phyloP scores from a whole-genome alignment of 2,113 vertebrate genomes.

The Tetrax tetrax region DNA sequence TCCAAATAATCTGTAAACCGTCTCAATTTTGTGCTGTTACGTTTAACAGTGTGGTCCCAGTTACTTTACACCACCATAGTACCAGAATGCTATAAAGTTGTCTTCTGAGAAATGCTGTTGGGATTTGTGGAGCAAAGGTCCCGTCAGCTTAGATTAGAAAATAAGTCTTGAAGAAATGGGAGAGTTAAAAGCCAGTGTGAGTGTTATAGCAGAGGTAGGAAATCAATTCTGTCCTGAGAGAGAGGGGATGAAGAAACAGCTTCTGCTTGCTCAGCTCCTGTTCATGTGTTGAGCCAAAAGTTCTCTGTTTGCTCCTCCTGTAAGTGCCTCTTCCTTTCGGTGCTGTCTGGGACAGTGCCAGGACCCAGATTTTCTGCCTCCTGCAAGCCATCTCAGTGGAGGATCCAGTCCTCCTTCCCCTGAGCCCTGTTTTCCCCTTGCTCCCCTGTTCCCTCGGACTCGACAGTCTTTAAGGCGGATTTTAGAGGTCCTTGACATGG shows the following conservation, averaged over 20 bases:
- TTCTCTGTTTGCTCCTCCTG: constrained; percentile 1
- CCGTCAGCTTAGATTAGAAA: constrained; percentile 34
- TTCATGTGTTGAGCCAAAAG: not conserved
- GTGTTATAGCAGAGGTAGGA: constrained; percentile 2
- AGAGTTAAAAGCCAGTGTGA: constrained; percentile 17
- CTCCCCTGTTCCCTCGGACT: not conserved
- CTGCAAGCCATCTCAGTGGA: not conserved
- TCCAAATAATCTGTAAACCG: not conserved
- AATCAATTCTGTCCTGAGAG: constrained; percentile 19
- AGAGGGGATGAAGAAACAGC: not conserved
- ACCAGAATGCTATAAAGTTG: not conserved
- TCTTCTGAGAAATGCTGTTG: constrained; percentile 28
- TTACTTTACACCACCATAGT: not conserved
- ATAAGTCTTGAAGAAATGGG: constrained; percentile 25
- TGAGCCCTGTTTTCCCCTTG: not conserved
- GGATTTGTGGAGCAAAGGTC: constrained; percentile 49
- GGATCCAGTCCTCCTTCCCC: not conserved
- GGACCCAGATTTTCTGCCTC: not conserved
- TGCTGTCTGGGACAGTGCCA: not conserved
- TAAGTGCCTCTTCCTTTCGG: not conserved
- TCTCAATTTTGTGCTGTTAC: not conserved
- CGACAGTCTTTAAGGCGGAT: not conserved
- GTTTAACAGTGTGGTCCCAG: not conserved
- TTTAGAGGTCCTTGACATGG: constrained; percentile 43
- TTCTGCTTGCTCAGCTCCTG: constrained; percentile 34